Evolutionary conservation across 2,797 vertebrate genomes (phyloP).

Genomic region (Coregonus ussuriensis): DNA sequence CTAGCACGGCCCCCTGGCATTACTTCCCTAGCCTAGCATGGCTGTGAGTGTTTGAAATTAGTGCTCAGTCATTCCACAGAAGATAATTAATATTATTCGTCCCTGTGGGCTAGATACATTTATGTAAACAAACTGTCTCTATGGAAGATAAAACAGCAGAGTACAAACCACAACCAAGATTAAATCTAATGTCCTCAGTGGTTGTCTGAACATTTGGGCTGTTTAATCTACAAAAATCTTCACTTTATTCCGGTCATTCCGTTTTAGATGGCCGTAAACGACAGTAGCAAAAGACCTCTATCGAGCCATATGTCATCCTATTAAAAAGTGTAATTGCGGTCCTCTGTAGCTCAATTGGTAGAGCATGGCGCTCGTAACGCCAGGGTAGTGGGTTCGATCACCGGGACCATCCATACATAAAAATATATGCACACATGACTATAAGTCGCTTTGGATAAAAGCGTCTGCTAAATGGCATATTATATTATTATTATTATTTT

Average conservation of each 20-base stretch:
- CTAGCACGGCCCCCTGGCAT: slow-evolving; percentile 18
- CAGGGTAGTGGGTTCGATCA: too few species aligned
- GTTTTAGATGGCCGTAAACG: slow-evolving; percentile 37
- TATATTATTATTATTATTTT: not conserved
- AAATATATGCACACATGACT: too few species aligned
- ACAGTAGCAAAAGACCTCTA: slow-evolving; percentile 32
- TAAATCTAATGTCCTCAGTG: slow-evolving; percentile 5
- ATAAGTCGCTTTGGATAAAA: too few species aligned
- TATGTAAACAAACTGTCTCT: not conserved
- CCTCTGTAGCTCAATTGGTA: too few species aligned
- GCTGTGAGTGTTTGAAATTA: slow-evolving; percentile 6
- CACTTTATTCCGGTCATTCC: slow-evolving; percentile 43
- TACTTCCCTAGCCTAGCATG: slow-evolving; percentile 16
- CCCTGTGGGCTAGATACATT: slow-evolving; percentile 13
- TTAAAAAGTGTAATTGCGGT: slow-evolving; percentile 34
- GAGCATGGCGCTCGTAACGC: too few species aligned
- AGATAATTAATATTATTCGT: slow-evolving; percentile 7
- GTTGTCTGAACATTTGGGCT: slow-evolving; percentile 27
- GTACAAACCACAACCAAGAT: slow-evolving; percentile 22
- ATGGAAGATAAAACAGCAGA: slow-evolving; percentile 22
- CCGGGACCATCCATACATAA: too few species aligned
- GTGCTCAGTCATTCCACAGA: not conserved
- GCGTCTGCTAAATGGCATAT: too few species aligned
- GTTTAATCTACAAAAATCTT: slow-evolving; percentile 26
- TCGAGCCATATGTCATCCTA: slow-evolving; percentile 44